These are phyloP conservation scores for Urocyon cinereoargenteus DNA, from an alignment of 2,797 vertebrate genomes.

Conservation along the genomic window DNA sequence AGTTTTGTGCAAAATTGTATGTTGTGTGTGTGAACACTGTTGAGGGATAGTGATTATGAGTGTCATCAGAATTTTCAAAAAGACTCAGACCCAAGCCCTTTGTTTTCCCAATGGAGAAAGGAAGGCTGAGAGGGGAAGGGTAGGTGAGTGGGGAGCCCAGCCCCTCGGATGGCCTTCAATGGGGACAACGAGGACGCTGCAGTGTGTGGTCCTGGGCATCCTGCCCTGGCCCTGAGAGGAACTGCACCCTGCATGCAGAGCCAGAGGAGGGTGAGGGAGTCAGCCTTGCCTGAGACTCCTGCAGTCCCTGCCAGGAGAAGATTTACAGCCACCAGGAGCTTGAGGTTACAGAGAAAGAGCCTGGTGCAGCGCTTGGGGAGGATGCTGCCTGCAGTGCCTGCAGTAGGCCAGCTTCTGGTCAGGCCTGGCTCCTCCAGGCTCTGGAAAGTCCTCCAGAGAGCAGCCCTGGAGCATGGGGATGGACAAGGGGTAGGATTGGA, in stretches of 20 bases:
- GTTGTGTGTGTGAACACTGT: not conserved
- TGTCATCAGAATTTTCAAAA: not conserved
- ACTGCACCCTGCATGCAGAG: slow-evolving; percentile 15
- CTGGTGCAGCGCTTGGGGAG: not conserved
- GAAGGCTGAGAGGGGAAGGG: fast-evolving
- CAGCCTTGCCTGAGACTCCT: not conserved
- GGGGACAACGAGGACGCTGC: not conserved
- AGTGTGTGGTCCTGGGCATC: not conserved
- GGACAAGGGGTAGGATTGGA: not conserved
- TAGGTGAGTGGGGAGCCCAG: not conserved
- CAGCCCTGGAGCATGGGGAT: not conserved
- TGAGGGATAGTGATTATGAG: not conserved
- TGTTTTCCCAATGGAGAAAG: not conserved
- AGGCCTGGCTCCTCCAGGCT: not conserved
- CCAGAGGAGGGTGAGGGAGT: not conserved
- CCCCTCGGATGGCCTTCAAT: not conserved
- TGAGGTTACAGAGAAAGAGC: not conserved
- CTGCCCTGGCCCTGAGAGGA: not conserved
- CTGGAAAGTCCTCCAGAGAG: not conserved
- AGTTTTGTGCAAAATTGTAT: not conserved
- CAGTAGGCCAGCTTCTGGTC: fast-evolving
- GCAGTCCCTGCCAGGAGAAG: slow-evolving; percentile 42
- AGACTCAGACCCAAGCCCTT: not conserved
- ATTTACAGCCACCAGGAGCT: slow-evolving; percentile 1
- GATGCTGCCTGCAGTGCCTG: not conserved